A percentile compares a stretch with the other conserved stretches of the same genome.
phyloP scores from a whole-genome alignment of 2,797 vertebrate species.

The Botia almorhae region DNA sequence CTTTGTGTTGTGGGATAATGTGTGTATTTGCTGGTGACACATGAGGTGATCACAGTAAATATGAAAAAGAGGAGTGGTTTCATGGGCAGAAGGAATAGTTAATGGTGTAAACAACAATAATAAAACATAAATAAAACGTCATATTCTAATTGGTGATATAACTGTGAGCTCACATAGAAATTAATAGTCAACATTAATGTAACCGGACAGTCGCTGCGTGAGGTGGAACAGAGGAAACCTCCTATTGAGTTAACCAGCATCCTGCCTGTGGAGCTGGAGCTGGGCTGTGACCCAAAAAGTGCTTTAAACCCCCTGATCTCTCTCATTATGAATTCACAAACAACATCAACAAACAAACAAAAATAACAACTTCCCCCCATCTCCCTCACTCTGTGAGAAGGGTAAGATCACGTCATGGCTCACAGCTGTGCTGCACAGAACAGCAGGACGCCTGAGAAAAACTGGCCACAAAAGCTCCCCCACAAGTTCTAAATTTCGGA shows the following conservation, averaged over 20 bases:
- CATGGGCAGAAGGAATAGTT: not conserved
- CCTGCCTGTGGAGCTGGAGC: constrained; percentile 33
- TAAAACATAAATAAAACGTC: not conserved
- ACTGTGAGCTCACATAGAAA: constrained; percentile 1
- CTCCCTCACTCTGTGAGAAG: constrained; percentile 13
- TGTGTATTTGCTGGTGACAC: not conserved
- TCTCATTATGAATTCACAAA: constrained; percentile 42
- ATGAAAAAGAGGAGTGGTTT: not conserved
- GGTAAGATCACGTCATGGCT: constrained; percentile 26
- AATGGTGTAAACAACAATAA: not conserved
- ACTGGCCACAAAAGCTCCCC: constrained; percentile 32
- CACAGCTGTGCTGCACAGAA: constrained; percentile 11
- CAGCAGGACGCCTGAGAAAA: constrained; percentile 30
- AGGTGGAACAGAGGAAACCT: not conserved
- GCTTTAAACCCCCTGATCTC: constrained; percentile 38
- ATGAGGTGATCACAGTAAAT: not conserved
- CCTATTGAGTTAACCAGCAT: constrained; percentile 17
- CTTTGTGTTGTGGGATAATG: too few species aligned
- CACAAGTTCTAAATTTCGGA: constrained; percentile 9
- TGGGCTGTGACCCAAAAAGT: constrained; percentile 75
- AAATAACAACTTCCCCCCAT: constrained; percentile 32
- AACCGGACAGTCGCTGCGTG: constrained; percentile 39
- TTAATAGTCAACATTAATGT: constrained; percentile 26
- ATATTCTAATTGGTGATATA: not conserved
- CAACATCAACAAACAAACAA: constrained; percentile 43